Evolutionary conservation across 1,140 invertebrate genomes (phyloP).

Genomic region (Papilio glaucus): DNA sequence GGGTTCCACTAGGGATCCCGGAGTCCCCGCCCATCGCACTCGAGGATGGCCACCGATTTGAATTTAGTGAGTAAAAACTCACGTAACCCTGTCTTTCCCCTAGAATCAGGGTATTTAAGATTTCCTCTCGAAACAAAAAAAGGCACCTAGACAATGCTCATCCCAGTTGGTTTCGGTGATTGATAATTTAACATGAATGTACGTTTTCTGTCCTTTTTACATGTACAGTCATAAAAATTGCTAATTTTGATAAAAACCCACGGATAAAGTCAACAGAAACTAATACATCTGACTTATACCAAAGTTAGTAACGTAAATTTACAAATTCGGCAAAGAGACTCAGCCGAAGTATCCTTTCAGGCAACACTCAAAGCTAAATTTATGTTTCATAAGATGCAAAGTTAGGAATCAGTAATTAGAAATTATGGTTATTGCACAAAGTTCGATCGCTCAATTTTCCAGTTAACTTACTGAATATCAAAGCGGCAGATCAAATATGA

Average conservation of each 20-base stretch:
- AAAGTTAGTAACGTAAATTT: slow-evolving; percentile 13
- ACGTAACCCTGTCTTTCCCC: too few species aligned
- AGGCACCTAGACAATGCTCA: too few species aligned
- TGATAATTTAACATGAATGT: not conserved
- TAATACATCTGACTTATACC: not conserved
- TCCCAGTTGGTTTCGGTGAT: too few species aligned
- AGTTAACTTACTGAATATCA: not conserved
- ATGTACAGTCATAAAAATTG: not conserved
- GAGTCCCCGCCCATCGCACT: too few species aligned
- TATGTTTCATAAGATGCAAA: slow-evolving; percentile 17
- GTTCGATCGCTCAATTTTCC: slow-evolving; percentile 21
- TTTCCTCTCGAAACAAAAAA: too few species aligned
- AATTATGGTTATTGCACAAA: slow-evolving; percentile 22
- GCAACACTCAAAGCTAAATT: slow-evolving; percentile 1
- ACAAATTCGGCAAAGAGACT: slow-evolving; percentile 12
- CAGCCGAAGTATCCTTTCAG: slow-evolving; percentile 10
- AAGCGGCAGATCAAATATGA: not conserved
- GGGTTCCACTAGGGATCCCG: too few species aligned
- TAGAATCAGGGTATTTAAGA: too few species aligned
- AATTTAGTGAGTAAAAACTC: too few species aligned
- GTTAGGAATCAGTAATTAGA: slow-evolving; percentile 24
- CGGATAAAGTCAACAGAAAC: not conserved
- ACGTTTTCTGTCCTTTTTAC: not conserved
- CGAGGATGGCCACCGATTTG: too few species aligned
- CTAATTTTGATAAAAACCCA: not conserved